Percentiles rank a stretch among this genome's conserved stretches.
phyloP scores from a whole-genome alignment of 2,888 invertebrate genomes.

The Diploptera punctata region DNA sequence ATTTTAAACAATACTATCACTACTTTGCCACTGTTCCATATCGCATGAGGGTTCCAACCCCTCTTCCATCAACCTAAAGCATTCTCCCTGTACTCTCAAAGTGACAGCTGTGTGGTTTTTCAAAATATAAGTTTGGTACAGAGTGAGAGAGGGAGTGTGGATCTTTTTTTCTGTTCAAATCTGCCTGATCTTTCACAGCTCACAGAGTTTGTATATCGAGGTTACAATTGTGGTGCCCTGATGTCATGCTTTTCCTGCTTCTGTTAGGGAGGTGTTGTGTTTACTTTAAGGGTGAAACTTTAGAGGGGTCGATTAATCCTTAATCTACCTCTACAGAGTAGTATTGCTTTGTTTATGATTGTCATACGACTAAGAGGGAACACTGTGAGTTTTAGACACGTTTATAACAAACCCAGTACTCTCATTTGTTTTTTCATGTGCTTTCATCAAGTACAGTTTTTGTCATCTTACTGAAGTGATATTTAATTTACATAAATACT shows the following conservation, averaged over 20 bases:
- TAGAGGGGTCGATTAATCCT: constrained; percentile 17
- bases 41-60: constrained; percentile 1
- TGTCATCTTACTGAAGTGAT: too few species aligned
- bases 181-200: constrained; percentile 16
- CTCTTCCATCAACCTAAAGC: background rate
- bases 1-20: constrained; percentile 5
- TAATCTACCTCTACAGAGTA: constrained; percentile 21
- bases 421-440: too few species aligned
- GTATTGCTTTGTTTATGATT: constrained; percentile 21
- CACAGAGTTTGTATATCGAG: constrained; percentile 10
- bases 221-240: constrained; percentile 4
- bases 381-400: background rate
- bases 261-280: constrained; percentile 13
- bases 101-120: constrained; percentile 30
- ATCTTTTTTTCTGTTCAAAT: constrained; percentile 16
- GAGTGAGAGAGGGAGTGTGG: background rate
- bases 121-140: constrained; percentile 18
- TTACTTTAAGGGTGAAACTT: constrained; percentile 16
- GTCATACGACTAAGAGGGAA: background rate
- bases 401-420: constrained; percentile 19
- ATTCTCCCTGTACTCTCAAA: background rate
- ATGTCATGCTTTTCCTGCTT: background rate
- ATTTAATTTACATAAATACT: too few species aligned
- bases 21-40: constrained; percentile 7
- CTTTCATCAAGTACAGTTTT: too few species aligned